phyloP scores from a whole-genome alignment of 2,888 invertebrate genomes.

The Rutpela maculata region DNA sequence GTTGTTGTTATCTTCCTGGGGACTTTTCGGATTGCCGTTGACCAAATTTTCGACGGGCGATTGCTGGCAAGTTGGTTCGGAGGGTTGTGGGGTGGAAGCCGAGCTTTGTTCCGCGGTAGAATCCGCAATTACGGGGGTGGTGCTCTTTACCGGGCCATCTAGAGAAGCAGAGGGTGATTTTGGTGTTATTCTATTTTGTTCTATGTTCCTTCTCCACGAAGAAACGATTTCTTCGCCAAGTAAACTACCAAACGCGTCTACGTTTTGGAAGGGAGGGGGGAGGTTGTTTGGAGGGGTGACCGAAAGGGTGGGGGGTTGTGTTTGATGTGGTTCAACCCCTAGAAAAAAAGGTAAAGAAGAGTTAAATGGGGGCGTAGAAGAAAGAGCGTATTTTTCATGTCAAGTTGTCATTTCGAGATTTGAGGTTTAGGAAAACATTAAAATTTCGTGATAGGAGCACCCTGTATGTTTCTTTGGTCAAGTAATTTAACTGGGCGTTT shows the following conservation, averaged over 20 bases:
- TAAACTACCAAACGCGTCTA: slow-evolving; percentile 83
- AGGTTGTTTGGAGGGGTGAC: slow-evolving; percentile 73
- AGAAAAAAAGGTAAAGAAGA: slow-evolving; percentile 47
- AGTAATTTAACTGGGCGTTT: too few relatives aligned
- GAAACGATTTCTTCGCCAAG: slow-evolving; percentile 90
- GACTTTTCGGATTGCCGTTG: slow-evolving; percentile 76
- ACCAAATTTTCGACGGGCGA: slow-evolving; percentile 66
- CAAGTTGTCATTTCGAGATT: not conserved
- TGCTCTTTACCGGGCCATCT: slow-evolving; percentile 71
- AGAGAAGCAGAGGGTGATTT: slow-evolving; percentile 63
- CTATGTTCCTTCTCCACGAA: slow-evolving; percentile 85
- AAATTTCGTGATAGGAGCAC: too few relatives aligned
- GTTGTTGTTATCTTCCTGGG: slow-evolving; percentile 73
- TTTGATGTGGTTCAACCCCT: slow-evolving; percentile 47
- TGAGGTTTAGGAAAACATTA: not conserved
- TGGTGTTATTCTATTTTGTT: slow-evolving; percentile 71
- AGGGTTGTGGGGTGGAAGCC: slow-evolving; percentile 75
- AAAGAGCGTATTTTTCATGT: not conserved
- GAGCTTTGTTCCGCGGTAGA: slow-evolving; percentile 69
- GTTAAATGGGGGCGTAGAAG: slow-evolving; percentile 20
- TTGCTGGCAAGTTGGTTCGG: slow-evolving; percentile 66
- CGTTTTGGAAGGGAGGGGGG: slow-evolving; percentile 79
- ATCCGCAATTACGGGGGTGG: slow-evolving; percentile 73
- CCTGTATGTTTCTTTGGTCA: too few relatives aligned
- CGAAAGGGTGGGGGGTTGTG: slow-evolving; percentile 59